Percentiles rank a stretch among this genome's conserved stretches.
These are phyloP conservation scores for Phymanthus crucifer DNA, from an alignment of 92 coral and sea anemone genomes.

Conservation along the genomic window DNA sequence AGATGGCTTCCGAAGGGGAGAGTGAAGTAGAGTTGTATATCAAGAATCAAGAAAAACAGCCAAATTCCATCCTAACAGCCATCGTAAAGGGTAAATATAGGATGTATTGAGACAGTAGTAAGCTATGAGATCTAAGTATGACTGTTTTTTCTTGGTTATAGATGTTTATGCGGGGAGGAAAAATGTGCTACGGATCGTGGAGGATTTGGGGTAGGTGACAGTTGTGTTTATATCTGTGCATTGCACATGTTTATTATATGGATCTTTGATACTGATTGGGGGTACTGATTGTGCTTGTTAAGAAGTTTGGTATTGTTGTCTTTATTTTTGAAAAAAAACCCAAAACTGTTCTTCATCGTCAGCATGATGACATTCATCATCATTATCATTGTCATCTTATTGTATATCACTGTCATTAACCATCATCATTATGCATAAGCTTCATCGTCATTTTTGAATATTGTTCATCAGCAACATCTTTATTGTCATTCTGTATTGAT, in stretches of 20 bases:
- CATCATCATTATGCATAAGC: not conserved
- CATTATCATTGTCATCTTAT: not conserved
- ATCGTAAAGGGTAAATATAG: conserved; percentile 28
- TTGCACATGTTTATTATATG: no score
- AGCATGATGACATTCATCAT: not conserved
- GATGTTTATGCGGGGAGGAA: conserved; percentile 13
- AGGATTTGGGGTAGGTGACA: conserved; percentile 21
- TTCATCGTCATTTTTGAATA: not conserved
- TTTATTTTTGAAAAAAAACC: no score
- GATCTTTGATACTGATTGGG: no score
- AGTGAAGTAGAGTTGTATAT: conserved; percentile 24
- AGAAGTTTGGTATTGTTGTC: no score
- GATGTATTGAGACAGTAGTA: not conserved
- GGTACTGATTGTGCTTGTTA: no score
- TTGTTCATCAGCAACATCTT: no score
- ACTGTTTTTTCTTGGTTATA: not conserved
- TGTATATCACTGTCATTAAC: not conserved
- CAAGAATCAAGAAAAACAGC: not conserved
- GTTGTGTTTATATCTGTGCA: not conserved
- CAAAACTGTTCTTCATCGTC: not conserved
- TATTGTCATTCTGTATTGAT: not conserved
- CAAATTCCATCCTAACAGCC: conserved; percentile 6
- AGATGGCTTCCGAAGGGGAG: conserved; percentile 22
- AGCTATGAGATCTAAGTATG: not conserved
- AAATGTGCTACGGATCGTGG: conserved; percentile 6